Evolutionary conservation across 30 jellyfish, hydroid and myxozoan genomes (phyloP).

Genomic region (Nemopilema nomurai): DNA sequence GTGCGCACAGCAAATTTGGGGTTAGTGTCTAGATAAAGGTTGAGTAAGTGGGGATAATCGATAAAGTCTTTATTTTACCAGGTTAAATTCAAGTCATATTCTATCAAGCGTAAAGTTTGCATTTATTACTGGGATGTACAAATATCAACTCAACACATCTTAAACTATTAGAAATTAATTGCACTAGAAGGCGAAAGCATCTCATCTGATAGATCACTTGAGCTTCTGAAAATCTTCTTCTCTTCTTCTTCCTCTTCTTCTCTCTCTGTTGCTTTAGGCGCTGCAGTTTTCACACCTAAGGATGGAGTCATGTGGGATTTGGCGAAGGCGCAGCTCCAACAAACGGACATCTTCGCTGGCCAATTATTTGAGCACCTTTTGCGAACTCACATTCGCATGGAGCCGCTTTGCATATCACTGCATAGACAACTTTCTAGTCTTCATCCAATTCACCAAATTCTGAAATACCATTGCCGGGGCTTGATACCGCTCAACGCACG

Average conservation of each 20-base stretch:
- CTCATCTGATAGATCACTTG: not conserved
- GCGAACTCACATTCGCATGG: slow-evolving; percentile 68
- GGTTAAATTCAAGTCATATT: too few relatives aligned
- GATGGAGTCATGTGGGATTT: slow-evolving; percentile 64
- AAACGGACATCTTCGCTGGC: slow-evolving; percentile 48
- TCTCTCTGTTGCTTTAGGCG: slow-evolving; percentile 22
- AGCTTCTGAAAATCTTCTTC: not conserved
- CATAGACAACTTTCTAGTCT: slow-evolving; percentile 62
- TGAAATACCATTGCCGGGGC: slow-evolving; percentile 80
- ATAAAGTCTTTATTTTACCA: too few relatives aligned
- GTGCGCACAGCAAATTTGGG: too few relatives aligned
- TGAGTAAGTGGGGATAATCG: too few relatives aligned
- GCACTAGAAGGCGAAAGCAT: not conserved
- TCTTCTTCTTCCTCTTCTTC: not conserved
- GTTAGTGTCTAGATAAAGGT: too few relatives aligned
- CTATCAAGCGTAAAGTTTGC: too few relatives aligned
- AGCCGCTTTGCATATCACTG: slow-evolving; percentile 67
- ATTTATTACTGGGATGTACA: too few relatives aligned
- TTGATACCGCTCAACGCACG: slow-evolving; percentile 30
- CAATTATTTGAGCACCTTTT: slow-evolving; percentile 63
- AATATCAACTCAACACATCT: too few relatives aligned
- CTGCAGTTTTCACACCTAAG: slow-evolving; percentile 69
- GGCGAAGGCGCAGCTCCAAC: slow-evolving; percentile 68
- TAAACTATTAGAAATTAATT: too few relatives aligned
- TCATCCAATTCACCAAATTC: slow-evolving; percentile 81